Conservation (phyloP, 1,140 invertebrate species). For the Microvelia longipes region DNA sequence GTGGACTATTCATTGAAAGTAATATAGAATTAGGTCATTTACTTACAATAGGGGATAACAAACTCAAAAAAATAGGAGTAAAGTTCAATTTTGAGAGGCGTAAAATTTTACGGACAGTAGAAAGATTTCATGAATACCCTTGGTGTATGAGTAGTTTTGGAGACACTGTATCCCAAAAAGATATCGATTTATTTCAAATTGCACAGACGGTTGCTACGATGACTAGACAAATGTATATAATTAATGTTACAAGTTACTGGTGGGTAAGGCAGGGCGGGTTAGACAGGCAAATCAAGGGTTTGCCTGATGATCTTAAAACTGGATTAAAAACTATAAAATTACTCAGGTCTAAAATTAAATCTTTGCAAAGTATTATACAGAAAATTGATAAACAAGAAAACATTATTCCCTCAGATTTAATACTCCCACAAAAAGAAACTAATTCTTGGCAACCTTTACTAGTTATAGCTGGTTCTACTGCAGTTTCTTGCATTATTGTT, state of each 20-base stretch:
- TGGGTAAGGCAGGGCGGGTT: neutral
- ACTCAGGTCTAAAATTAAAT: neutral
- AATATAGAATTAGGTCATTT: slow-evolving; percentile 30
- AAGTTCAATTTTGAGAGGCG: slow-evolving; percentile 9
- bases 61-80: slow-evolving; percentile 13
- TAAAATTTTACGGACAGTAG: slow-evolving; percentile 10
- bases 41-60: slow-evolving; percentile 24
- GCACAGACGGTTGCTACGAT: slow-evolving; percentile 8
- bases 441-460: too few relatives aligned
- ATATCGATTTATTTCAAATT: slow-evolving; percentile 3
- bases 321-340: neutral
- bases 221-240: slow-evolving; percentile 13
- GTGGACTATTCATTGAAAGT: slow-evolving; percentile 28
- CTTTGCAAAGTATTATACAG: neutral
- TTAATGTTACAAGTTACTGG: slow-evolving; percentile 6
- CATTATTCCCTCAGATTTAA: neutral
- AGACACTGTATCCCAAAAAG: neutral
- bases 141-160: slow-evolving; percentile 12
- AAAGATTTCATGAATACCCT: slow-evolving; percentile 12
- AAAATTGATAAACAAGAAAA: neutral
- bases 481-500: too few relatives aligned
- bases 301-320: neutral
- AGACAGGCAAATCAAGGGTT: neutral
- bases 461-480: too few relatives aligned
- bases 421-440: neutral